These are phyloP conservation scores for Monopis laevigella DNA, from an alignment of 2,888 invertebrate genomes.

Conservation along the genomic window DNA sequence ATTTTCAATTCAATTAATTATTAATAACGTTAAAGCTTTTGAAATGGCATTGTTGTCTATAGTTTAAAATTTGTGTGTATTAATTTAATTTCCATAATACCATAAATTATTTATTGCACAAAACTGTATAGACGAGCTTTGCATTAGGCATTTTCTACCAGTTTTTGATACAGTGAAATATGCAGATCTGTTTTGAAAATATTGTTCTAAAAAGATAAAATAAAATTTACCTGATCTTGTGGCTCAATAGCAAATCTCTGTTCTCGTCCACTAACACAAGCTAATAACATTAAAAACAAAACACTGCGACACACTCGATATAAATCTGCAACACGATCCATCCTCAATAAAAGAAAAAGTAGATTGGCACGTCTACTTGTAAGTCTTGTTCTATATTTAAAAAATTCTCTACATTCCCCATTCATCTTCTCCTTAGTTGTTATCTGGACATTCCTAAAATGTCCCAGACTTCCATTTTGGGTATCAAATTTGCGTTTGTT, in stretches of 20 bases:
- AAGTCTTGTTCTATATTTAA: background rate
- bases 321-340: slow-evolving; percentile 16
- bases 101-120: no score
- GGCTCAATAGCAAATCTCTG: slow-evolving; percentile 59
- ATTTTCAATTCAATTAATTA: no score
- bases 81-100: no score
- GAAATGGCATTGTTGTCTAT: no score
- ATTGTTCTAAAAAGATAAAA: no score
- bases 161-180: no score
- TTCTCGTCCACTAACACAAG: slow-evolving; percentile 22
- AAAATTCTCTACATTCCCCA: background rate
- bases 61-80: no score
- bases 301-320: slow-evolving; percentile 25
- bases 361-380: slow-evolving; percentile 28
- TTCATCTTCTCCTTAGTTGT: background rate
- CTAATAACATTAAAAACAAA: slow-evolving; percentile 17
- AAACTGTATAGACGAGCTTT: no score
- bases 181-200: no score
- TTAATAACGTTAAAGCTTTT: no score
- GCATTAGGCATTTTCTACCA: no score
- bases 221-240: slow-evolving; percentile 62
- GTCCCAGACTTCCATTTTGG: background rate
- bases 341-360: slow-evolving; percentile 53
- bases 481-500: background rate
- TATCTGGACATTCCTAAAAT: background rate